phyloP scores from a whole-genome alignment of 23 tunicate species.

The Styela plicata region DNA sequence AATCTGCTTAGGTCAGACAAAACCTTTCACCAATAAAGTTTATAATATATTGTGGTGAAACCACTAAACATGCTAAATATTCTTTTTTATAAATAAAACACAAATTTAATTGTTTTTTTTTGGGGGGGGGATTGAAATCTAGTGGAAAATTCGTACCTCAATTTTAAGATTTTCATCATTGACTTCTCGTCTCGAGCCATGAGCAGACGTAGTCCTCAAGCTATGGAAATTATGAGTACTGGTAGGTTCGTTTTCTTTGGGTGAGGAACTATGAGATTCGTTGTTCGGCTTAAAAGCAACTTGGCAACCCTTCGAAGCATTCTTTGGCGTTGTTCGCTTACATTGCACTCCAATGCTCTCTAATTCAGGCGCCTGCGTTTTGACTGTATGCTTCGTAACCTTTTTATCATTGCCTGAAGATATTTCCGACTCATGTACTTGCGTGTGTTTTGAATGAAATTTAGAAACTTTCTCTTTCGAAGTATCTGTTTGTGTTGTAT shows the following conservation, averaged over 20 bases:
- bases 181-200: neutral
- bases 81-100: too few species aligned
- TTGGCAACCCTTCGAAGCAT: neutral
- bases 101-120: too few species aligned
- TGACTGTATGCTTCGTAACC: neutral
- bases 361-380: neutral
- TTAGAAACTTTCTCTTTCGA: neutral
- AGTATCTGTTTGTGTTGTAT: neutral
- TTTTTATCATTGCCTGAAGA: neutral
- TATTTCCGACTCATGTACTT: neutral
- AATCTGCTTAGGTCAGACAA: too few species aligned
- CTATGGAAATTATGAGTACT: neutral
- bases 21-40: too few species aligned
- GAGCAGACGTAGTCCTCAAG: slow-evolving; percentile 23
- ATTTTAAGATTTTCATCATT: neutral
- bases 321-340: neutral
- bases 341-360: slow-evolving; percentile 3
- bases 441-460: neutral
- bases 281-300: neutral
- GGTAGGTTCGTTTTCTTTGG: too few species aligned
- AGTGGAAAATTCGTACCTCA: too few species aligned
- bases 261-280: too few species aligned
- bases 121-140: too few species aligned
- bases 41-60: too few species aligned
- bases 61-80: too few species aligned